Evolutionary conservation across 2,113 vertebrate species (phyloP).

Genomic region (Rhombomys opimus): DNA sequence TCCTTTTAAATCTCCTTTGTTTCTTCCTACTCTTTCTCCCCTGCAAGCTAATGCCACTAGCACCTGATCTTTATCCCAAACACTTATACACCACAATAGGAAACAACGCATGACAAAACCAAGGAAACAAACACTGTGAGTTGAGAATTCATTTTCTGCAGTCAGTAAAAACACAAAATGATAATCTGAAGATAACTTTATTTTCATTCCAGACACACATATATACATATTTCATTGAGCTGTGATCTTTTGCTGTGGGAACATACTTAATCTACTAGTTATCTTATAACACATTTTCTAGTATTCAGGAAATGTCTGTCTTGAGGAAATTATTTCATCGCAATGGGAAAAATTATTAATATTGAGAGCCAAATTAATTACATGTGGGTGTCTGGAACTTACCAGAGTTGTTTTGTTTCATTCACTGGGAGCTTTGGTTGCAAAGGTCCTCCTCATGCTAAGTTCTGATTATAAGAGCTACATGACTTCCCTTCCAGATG

Average conservation of each 20-base stretch:
- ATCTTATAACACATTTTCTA: neutral
- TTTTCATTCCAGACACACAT: neutral
- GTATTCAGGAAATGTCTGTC: neutral
- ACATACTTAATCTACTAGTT: neutral
- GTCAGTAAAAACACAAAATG: conserved; percentile 25
- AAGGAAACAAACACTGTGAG: neutral
- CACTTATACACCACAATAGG: neutral
- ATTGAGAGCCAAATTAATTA: neutral
- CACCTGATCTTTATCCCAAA: neutral
- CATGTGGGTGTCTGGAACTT: neutral
- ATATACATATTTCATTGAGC: neutral
- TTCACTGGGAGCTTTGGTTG: conserved; percentile 19
- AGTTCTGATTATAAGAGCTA: conserved; percentile 58
- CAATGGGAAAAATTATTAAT: neutral
- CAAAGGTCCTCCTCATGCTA: neutral
- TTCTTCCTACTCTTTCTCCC: neutral
- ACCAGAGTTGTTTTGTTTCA: neutral
- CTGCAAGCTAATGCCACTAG: neutral
- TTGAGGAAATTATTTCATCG: neutral
- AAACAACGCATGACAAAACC: neutral
- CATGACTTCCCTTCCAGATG: neutral
- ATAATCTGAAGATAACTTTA: neutral
- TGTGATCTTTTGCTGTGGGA: neutral
- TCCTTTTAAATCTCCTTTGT: neutral
- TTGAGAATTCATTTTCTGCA: neutral